These are phyloP conservation scores for Phrynosoma platyrhinos DNA, from an alignment of 2,113 vertebrate genomes.

Conservation along the genomic window DNA sequence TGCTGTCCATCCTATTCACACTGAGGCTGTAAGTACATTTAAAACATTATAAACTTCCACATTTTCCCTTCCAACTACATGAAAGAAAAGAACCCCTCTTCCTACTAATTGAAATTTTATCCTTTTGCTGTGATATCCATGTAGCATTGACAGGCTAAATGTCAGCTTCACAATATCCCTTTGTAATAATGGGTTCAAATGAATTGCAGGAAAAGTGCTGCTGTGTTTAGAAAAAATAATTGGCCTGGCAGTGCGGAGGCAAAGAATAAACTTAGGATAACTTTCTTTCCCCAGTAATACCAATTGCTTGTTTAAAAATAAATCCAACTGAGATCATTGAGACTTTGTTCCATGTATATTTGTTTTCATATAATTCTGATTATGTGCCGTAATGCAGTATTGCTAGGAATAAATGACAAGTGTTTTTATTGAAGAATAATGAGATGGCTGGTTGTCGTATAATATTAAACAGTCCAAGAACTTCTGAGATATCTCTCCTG, in stretches of 20 bases:
- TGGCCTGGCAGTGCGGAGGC: slow-evolving; percentile 20
- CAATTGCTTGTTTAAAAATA: not conserved
- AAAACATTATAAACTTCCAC: not conserved
- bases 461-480: slow-evolving; percentile 5
- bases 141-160: not conserved
- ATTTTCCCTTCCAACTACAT: not conserved
- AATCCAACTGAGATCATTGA: not conserved
- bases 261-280: slow-evolving; percentile 7
- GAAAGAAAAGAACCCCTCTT: not conserved
- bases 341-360: not conserved
- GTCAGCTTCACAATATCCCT: not conserved
- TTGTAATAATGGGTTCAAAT: slow-evolving; percentile 26
- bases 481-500: not conserved
- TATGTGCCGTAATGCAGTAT: slow-evolving; percentile 17
- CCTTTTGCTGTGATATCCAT: not conserved
- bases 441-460: not conserved
- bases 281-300: not conserved
- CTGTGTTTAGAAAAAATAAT: slow-evolving; percentile 4
- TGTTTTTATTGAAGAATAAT: slow-evolving; percentile 42
- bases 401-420: slow-evolving; percentile 26
- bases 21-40: slow-evolving; percentile 90
- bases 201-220: slow-evolving; percentile 15
- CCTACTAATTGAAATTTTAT: not conserved
- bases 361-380: slow-evolving; percentile 33
- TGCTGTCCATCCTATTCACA: slow-evolving; percentile 94